Conservation (phyloP, 2,888 invertebrate genomes). For the Augochlorella aurata region DNA sequence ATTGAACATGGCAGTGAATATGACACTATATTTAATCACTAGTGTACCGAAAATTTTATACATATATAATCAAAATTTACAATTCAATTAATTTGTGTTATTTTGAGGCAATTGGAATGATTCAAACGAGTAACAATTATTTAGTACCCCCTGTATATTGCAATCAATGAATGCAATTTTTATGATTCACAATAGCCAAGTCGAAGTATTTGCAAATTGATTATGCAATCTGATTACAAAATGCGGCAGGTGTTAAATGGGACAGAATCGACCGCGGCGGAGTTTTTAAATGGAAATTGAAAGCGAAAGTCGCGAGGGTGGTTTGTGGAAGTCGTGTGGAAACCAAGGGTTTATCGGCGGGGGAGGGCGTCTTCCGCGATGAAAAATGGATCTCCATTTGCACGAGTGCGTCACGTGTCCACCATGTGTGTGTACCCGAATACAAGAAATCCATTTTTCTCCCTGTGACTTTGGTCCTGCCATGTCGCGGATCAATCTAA, state of each 20-base stretch:
- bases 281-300: constrained; percentile 12
- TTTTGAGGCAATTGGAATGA: too few species aligned
- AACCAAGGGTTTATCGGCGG: constrained; percentile 16
- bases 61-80: too few species aligned
- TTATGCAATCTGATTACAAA: too few species aligned
- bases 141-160: too few species aligned
- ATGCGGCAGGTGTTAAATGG: neutral
- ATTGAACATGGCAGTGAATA: too few species aligned
- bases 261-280: neutral
- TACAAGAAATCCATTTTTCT: constrained; percentile 59
- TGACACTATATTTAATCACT: too few species aligned
- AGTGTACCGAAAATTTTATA: too few species aligned
- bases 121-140: too few species aligned
- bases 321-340: constrained; percentile 16
- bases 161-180: too few species aligned
- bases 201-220: too few species aligned
- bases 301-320: neutral
- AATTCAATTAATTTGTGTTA: too few species aligned
- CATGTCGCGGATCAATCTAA: constrained; percentile 48
- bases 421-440: constrained; percentile 18
- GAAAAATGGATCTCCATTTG: constrained; percentile 64
- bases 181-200: too few species aligned
- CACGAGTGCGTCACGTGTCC: constrained; percentile 53
- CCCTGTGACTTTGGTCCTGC: constrained; percentile 38
- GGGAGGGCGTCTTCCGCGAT: constrained; percentile 27